These are phyloP conservation scores for Nothobranchius kuhntae DNA, from an alignment of 2,113 vertebrate species.

Conservation along the genomic window DNA sequence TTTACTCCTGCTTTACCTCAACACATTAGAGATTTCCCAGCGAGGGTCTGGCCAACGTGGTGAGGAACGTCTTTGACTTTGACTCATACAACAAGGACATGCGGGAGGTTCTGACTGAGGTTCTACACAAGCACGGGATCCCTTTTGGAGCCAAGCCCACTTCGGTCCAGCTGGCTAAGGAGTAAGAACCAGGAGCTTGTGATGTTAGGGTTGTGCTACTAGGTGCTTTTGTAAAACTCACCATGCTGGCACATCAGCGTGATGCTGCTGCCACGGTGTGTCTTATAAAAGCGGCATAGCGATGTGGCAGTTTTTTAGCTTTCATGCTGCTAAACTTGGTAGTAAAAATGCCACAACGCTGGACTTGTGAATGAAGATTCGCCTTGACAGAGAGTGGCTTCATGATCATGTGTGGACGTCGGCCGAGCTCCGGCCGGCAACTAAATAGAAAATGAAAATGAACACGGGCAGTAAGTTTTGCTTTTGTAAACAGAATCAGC, in stretches of 20 bases:
- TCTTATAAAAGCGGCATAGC: too few relatives aligned
- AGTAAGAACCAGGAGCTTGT: constrained; percentile 84
- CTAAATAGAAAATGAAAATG: too few relatives aligned
- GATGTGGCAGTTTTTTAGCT: too few relatives aligned
- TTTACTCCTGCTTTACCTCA: neutral
- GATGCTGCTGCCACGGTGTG: too few relatives aligned
- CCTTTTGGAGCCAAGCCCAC: constrained; percentile 92
- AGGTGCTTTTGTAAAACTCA: neutral
- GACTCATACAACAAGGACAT: constrained; percentile 95
- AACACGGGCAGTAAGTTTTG: too few relatives aligned
- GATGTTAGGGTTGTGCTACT: neutral
- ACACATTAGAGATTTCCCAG: constrained; percentile 89
- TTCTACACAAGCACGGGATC: constrained; percentile 94
- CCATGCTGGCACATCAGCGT: neutral
- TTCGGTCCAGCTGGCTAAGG: constrained; percentile 92
- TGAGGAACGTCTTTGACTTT: constrained; percentile 97
- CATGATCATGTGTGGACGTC: too few relatives aligned
- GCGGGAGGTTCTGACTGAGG: constrained; percentile 87
- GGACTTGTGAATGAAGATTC: too few relatives aligned
- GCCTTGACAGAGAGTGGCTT: too few relatives aligned
- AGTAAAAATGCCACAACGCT: too few relatives aligned
- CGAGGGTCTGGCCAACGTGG: constrained; percentile 92
- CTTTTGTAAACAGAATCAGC: too few relatives aligned
- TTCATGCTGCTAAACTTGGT: too few relatives aligned
- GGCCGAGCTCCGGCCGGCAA: too few relatives aligned